phyloP scores from a whole-genome alignment of 2,797 vertebrate species.

The Sebastes steindachneri region DNA sequence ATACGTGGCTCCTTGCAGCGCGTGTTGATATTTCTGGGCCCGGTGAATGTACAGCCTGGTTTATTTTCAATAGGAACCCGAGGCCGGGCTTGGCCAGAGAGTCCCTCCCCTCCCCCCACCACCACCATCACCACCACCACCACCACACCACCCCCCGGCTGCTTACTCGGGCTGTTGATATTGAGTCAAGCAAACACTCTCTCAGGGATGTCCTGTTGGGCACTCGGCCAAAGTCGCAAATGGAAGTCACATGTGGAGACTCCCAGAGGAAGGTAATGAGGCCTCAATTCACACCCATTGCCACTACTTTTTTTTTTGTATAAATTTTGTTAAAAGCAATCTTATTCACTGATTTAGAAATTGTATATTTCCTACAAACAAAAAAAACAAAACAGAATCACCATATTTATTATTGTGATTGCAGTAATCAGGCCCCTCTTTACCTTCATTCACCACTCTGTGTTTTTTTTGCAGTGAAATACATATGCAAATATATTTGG shows the following conservation, averaged over 20 bases:
- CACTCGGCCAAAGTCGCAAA: constrained; percentile 79
- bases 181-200: constrained; percentile 84
- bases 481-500: constrained; percentile 86
- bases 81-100: constrained; percentile 44
- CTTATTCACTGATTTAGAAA: constrained; percentile 8
- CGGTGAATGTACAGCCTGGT: constrained; percentile 65
- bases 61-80: constrained; percentile 82
- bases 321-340: constrained; percentile 10
- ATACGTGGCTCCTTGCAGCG: constrained; percentile 65
- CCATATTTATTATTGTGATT: constrained; percentile 55
- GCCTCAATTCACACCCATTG: constrained; percentile 60
- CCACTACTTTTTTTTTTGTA: constrained; percentile 2
- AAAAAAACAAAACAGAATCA: constrained; percentile 41
- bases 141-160: constrained; percentile 22
- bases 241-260: constrained; percentile 82
- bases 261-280: constrained; percentile 62
- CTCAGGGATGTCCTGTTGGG: constrained; percentile 86
- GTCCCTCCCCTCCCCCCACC: fast-evolving
- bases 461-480: constrained; percentile 53
- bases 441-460: constrained; percentile 18
- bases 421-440: constrained; percentile 42
- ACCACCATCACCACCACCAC: no score
- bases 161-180: constrained; percentile 81
- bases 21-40: constrained; percentile 77
- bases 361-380: constrained; percentile 41